Conservation (phyloP, 2,113 vertebrate species). For the Aldabrachelys gigantea region DNA sequence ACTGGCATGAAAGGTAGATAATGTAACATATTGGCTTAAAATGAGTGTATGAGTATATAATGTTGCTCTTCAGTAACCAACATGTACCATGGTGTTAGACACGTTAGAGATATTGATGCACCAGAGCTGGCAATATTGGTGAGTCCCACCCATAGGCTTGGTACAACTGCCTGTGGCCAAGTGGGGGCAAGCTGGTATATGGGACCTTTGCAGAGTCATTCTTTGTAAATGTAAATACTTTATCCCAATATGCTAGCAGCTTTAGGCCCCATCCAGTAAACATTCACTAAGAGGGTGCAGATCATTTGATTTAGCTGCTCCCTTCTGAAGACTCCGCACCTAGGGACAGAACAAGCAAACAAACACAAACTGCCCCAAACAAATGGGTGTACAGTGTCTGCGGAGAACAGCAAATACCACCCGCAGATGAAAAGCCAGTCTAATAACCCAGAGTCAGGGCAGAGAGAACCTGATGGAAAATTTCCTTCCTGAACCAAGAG, state of each 20-base stretch:
- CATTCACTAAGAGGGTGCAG: rapidly evolving
- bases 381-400: not conserved
- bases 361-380: not conserved
- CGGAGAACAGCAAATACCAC: too few species aligned
- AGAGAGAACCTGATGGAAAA: not conserved
- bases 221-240: not conserved
- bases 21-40: too few species aligned
- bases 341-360: not conserved
- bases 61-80: too few species aligned
- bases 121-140: too few species aligned
- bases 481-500: not conserved
- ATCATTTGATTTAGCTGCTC: not conserved
- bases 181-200: not conserved
- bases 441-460: not conserved
- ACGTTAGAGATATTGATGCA: too few species aligned
- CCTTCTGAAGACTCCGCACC: not conserved
- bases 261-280: rapidly evolving
- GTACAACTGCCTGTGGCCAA: rapidly evolving
- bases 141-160: not conserved
- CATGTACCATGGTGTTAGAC: too few species aligned
- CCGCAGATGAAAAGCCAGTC: not conserved
- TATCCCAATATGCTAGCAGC: rapidly evolving
- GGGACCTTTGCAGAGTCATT: not conserved
- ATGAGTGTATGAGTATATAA: too few species aligned
- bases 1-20: too few species aligned